These are phyloP conservation scores for Drosophila infuscata DNA, from an alignment of 2,888 invertebrate species.

Conservation along the genomic window DNA sequence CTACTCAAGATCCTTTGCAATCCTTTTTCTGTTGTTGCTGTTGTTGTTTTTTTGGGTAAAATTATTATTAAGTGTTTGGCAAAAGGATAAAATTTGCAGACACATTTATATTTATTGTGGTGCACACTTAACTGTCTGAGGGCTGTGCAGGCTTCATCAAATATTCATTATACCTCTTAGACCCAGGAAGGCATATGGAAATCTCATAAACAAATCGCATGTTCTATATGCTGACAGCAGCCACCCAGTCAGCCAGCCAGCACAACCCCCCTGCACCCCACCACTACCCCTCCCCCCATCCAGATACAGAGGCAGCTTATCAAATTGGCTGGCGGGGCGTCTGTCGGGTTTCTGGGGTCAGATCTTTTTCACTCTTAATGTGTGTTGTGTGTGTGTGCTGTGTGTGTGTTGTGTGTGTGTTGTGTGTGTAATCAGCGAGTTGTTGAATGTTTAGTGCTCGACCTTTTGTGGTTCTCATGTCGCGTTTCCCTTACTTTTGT, in stretches of 20 bases:
- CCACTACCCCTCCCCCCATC: too few relatives aligned
- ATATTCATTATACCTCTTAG: conserved; percentile 48
- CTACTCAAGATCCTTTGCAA: neutral
- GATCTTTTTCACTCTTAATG: conserved; percentile 54
- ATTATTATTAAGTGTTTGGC: neutral
- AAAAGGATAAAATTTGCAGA: conserved; percentile 22
- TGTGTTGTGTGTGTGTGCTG: conserved; percentile 22
- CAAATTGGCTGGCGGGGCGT: conserved; percentile 39
- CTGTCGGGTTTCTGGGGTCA: conserved; percentile 25
- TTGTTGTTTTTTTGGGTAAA: neutral
- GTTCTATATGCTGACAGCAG: conserved; percentile 20
- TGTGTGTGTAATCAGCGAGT: conserved; percentile 47
- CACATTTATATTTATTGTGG: conserved; percentile 40
- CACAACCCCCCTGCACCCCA: neutral
- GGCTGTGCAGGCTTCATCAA: conserved; percentile 42
- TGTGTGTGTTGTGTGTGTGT: conserved; percentile 20
- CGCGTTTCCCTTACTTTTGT: conserved; percentile 13
- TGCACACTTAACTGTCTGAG: neutral
- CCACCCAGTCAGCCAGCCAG: conserved; percentile 8
- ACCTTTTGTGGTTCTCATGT: conserved; percentile 42
- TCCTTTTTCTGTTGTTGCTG: neutral
- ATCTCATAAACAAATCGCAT: conserved; percentile 61
- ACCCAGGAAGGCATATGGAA: conserved; percentile 43
- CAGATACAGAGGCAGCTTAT: conserved; percentile 34
- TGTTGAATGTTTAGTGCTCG: conserved; percentile 49